Evolutionary conservation across 2,113 vertebrate species (phyloP).

Genomic region (Sapajus apella): DNA sequence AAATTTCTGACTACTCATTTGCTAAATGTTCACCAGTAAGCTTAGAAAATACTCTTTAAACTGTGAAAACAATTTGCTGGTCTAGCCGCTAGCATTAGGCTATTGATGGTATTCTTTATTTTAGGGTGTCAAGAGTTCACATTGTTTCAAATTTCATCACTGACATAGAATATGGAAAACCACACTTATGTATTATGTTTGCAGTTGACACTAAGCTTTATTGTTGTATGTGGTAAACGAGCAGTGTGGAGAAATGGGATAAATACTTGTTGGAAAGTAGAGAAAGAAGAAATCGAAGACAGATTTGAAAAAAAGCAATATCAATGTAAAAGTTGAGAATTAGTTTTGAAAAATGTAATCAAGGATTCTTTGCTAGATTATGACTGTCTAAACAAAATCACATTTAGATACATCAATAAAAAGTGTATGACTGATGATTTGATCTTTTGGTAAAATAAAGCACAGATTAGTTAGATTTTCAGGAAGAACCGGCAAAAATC

Average conservation of each 20-base stretch:
- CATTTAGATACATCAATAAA: neutral
- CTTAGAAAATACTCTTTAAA: neutral
- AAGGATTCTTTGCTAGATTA: neutral
- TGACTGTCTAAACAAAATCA: neutral
- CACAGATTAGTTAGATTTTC: neutral
- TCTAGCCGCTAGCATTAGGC: neutral
- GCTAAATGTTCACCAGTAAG: neutral
- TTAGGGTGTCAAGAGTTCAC: neutral
- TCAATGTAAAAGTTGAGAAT: neutral
- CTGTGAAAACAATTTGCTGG: neutral
- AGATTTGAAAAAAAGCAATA: neutral
- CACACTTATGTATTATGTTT: neutral
- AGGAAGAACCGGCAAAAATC: neutral
- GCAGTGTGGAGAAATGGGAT: neutral
- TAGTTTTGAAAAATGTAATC: neutral
- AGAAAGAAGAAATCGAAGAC: neutral
- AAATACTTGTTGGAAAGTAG: neutral
- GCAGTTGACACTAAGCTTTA: neutral
- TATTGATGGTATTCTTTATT: neutral
- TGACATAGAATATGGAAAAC: neutral
- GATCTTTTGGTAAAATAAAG: neutral
- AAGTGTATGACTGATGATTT: neutral
- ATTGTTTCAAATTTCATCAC: neutral
- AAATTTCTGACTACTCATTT: neutral
- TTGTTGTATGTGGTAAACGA: neutral